Conservation (phyloP, 2,797 vertebrate species). For the Galago senegalensis region DNA sequence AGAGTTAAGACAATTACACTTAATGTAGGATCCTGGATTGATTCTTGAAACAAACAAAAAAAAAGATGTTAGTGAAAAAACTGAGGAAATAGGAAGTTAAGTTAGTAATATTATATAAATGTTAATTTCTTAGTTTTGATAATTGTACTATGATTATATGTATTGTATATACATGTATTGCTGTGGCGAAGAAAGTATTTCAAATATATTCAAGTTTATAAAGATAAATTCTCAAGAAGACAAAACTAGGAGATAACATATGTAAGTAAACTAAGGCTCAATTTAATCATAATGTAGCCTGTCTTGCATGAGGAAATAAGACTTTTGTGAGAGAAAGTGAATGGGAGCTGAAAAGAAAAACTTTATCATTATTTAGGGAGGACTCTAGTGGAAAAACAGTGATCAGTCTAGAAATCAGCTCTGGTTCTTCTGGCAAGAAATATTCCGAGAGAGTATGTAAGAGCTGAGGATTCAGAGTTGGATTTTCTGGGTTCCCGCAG, state of each 20-base stretch:
- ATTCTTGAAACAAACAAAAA: not conserved
- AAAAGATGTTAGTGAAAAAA: not conserved
- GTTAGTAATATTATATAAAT: not conserved
- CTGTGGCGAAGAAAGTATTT: not conserved
- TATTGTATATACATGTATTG: not conserved
- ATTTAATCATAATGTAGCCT: not conserved
- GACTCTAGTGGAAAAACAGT: not conserved
- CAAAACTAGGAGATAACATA: not conserved
- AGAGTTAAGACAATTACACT: not conserved
- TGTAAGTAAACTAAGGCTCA: not conserved
- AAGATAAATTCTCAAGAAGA: not conserved
- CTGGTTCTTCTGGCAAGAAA: not conserved
- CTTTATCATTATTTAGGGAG: not conserved
- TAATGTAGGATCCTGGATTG: not conserved
- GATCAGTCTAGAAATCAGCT: not conserved
- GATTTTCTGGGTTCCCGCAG: not conserved
- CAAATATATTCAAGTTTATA: not conserved
- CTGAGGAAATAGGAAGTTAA: not conserved
- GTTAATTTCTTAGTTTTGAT: not conserved
- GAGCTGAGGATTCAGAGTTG: not conserved
- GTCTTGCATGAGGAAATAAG: not conserved
- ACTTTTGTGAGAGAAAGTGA: too few species aligned
- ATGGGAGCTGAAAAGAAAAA: not conserved
- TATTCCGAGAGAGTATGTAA: not conserved
- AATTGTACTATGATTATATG: not conserved